A percentile compares a stretch with the other conserved stretches of the same genome.
These are phyloP conservation scores for Spisula solida DNA, from an alignment of 2,888 invertebrate species.

Conservation along the genomic window DNA sequence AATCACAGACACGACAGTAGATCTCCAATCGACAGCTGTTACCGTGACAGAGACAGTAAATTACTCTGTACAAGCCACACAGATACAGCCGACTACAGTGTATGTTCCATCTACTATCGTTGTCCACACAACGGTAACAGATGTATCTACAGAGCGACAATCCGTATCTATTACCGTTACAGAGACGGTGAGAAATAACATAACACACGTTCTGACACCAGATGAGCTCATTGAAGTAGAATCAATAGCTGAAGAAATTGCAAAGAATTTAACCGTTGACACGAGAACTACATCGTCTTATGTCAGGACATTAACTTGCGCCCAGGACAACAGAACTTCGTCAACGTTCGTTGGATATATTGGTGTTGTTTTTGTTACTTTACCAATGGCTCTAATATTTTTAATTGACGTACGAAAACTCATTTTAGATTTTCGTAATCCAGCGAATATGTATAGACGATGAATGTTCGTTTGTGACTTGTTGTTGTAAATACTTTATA, in stretches of 20 bases:
- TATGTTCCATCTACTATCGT: neutral
- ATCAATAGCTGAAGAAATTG: neutral
- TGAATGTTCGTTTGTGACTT: neutral
- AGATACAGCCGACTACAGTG: neutral
- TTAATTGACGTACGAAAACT: neutral
- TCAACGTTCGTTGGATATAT: neutral
- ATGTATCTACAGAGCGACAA: neutral
- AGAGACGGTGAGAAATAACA: neutral
- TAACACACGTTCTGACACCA: neutral
- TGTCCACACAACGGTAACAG: neutral
- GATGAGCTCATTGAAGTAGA: neutral
- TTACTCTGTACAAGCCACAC: neutral
- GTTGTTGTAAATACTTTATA: too few species aligned
- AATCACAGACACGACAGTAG: neutral
- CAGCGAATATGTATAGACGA: constrained; percentile 7
- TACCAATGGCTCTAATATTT: neutral
- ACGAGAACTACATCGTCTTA: neutral
- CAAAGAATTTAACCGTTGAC: neutral
- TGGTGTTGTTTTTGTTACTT: neutral
- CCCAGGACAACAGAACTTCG: neutral
- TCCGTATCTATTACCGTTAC: neutral
- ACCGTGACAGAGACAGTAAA: neutral
- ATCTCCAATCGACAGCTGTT: too few species aligned
- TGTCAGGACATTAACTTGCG: neutral
- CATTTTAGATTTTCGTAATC: neutral